phyloP scores from a whole-genome alignment of 2,113 vertebrate species.

The Poeciliopsis occidentalis region DNA sequence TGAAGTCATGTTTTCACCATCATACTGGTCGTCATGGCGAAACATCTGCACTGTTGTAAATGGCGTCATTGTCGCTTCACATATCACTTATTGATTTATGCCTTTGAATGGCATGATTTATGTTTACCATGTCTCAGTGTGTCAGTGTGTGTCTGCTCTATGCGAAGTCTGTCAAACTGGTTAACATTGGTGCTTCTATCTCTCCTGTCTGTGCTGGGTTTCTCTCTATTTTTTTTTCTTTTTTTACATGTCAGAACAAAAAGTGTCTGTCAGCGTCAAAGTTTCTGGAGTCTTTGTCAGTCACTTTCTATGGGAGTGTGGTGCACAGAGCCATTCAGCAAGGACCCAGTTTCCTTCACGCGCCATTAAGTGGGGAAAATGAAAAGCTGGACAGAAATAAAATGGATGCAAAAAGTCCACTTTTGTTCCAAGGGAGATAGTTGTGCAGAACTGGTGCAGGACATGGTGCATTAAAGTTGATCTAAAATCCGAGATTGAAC shows the following conservation, averaged over 20 bases:
- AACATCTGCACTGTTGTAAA: conserved; percentile 80
- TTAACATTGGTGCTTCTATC: conserved; percentile 26
- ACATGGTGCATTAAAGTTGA: conserved; percentile 33
- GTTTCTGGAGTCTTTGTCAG: conserved; percentile 61
- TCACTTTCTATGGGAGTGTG: conserved; percentile 38
- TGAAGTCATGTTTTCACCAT: conserved; percentile 66
- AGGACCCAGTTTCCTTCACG: conserved; percentile 69
- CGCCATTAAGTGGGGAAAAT: conserved; percentile 72
- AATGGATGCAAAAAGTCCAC: conserved; percentile 32
- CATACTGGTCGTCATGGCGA: conserved; percentile 75
- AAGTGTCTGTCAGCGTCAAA: conserved; percentile 51
- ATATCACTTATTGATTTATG: conserved; percentile 52
- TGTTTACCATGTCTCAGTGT: conserved; percentile 19
- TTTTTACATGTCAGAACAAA: conserved; percentile 20
- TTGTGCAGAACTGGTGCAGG: conserved; percentile 18
- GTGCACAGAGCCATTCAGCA: conserved; percentile 51
- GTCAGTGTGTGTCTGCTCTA: conserved; percentile 19
- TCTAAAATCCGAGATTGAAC: neutral
- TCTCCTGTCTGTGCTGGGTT: conserved; percentile 31
- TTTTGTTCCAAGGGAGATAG: conserved; percentile 35
- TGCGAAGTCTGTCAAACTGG: conserved; percentile 49
- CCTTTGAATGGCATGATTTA: conserved; percentile 47
- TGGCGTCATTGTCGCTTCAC: conserved; percentile 69
- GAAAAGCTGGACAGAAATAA: conserved; percentile 36
- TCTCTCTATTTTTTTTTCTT: neutral